A percentile compares a stretch with the other conserved stretches of the same genome.
phyloP scores from a whole-genome alignment of 2,888 invertebrate genomes.

The Tortrix viridana region DNA sequence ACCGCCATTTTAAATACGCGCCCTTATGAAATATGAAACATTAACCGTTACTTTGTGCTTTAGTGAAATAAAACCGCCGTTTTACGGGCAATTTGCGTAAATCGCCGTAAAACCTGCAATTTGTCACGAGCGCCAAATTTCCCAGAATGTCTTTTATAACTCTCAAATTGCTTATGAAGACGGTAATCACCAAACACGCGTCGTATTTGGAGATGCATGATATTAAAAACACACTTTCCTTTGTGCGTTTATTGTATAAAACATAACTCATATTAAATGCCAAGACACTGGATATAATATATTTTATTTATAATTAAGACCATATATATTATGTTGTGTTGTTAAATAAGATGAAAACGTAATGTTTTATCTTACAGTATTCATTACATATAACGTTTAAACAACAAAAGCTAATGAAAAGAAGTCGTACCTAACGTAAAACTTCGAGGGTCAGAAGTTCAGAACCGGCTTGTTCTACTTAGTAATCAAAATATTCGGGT shows the following conservation, averaged over 20 bases:
- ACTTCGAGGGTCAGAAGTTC: too few species aligned
- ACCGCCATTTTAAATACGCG: slow-evolving; percentile 1
- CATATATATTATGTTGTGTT: too few species aligned
- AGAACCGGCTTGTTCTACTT: not conserved
- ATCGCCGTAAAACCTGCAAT: slow-evolving; percentile 24
- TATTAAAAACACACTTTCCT: slow-evolving; percentile 17
- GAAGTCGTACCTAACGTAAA: too few species aligned
- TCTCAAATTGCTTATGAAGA: slow-evolving; percentile 28
- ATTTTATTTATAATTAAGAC: too few species aligned
- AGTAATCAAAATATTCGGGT: not conserved
- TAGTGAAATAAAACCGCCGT: slow-evolving; percentile 27
- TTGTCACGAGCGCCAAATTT: slow-evolving; percentile 14
- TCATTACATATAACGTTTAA: too few species aligned
- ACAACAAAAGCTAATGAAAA: too few species aligned
- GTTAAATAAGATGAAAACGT: too few species aligned
- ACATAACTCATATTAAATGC: not conserved
- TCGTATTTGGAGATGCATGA: slow-evolving; percentile 29
- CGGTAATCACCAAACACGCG: slow-evolving; percentile 18
- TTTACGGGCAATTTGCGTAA: slow-evolving; percentile 23
- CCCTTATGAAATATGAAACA: slow-evolving; percentile 10
- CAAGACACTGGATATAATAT: not conserved
- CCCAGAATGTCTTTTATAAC: slow-evolving; percentile 15
- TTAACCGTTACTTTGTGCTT: slow-evolving; percentile 21
- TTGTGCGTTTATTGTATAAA: not conserved
- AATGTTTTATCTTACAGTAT: too few species aligned